Base-by-base conservation (phyloP, 2,797 vertebrate species). In the Pantherophis alleghaniensis region DNA sequence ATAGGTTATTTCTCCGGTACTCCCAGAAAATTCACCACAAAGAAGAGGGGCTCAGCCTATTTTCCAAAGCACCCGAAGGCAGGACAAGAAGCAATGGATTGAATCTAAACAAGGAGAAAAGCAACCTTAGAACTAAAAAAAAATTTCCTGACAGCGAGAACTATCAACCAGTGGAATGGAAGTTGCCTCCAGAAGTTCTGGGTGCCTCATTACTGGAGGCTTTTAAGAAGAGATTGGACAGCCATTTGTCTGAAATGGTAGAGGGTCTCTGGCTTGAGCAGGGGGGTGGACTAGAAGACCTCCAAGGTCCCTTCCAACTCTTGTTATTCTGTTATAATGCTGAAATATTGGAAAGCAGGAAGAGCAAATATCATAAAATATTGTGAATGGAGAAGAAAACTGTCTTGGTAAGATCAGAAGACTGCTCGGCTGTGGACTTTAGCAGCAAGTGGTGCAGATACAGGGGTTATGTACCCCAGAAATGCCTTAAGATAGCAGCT, bases 401-500 rank as follows among this genome's bases (percentile, higher is more conserved):
- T 0, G 0, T n/a, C 88, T 0, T 28, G 7, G 2, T 0, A 53
- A 61, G 88, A 16, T 51, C 13, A 16, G 59, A 28, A 79, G n/a
- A 63, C 90, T 94, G 93, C 51, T 94, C 4, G 18, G 86, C 47
- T 55, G 0, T 87, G 42, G 59, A 20, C 26, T 61, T 86, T 57
- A 86, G 66, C 92, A 94, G 91, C 42, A 92, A 95, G 92, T 83
- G 7, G 42, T 63, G 87, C 69, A 55, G 1, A 86, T 57, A 90
- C 63, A 93, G 95, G 93, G 91, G 28, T 91, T 89, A 1, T 37
- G 95, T 94, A 93, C 94, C 92, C 93, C 57, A 32, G 88, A 92
- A 91, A 94, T 94, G 94, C 94, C 94, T 92, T 94, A 95, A 95
- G 95, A 95, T 95, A 87, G 94, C 91, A 90, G 93, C 95, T 90